Conservation (phyloP, 2,888 invertebrate genomes). For the Himalopsyche anomala region DNA sequence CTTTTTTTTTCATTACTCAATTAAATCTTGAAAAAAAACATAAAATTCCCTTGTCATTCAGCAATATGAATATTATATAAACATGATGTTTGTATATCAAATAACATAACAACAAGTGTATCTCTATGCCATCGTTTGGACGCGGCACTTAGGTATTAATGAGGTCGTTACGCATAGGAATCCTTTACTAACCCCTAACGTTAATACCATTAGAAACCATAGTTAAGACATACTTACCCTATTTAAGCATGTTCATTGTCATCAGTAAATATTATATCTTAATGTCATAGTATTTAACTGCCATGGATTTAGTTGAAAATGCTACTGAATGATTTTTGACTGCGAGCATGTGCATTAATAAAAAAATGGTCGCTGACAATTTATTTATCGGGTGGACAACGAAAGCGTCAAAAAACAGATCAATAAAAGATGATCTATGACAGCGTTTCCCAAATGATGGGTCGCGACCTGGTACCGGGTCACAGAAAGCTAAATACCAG, state of each 20-base stretch:
- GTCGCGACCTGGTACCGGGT: too few species aligned
- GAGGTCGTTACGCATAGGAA: conserved; percentile 4
- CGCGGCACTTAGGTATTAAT: background rate
- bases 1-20: background rate
- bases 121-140: background rate
- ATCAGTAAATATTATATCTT: background rate
- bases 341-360: too few species aligned
- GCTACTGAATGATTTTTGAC: too few species aligned
- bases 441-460: too few species aligned
- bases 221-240: conserved; percentile 9
- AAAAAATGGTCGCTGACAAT: too few species aligned
- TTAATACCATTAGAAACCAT: conserved; percentile 14
- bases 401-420: too few species aligned
- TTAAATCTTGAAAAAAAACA: background rate
- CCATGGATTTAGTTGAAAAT: too few species aligned
- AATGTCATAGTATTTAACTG: too few species aligned
- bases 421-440: too few species aligned
- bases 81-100: background rate
- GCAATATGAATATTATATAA: background rate
- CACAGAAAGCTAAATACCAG: too few species aligned
- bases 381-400: too few species aligned
- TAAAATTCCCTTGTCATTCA: background rate
- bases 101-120: background rate
- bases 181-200: background rate
- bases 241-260: background rate